These are phyloP conservation scores for Corynorhinus townsendii DNA, from an alignment of 2,113 vertebrate genomes.

Conservation along the genomic window DNA sequence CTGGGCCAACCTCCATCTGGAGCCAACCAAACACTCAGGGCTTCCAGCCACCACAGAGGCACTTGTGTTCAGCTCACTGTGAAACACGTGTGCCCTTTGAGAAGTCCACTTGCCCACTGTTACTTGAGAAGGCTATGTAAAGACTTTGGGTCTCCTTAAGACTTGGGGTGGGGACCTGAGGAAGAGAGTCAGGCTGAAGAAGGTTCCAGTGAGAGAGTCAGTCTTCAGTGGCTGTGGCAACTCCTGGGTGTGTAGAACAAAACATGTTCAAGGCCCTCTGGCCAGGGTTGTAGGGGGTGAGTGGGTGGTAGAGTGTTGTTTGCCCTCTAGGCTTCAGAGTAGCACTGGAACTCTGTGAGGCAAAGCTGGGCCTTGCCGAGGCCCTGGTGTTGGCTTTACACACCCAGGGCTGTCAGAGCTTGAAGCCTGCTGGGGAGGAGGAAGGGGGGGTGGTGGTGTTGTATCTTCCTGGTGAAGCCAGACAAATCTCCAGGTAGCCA, in stretches of 20 bases:
- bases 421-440: not conserved
- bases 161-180: not conserved
- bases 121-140: not conserved
- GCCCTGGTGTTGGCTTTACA: not conserved
- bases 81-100: not conserved
- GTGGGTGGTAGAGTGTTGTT: not conserved
- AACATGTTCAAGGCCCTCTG: not conserved
- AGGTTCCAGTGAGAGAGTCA: not conserved
- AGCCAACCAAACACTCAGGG: not conserved
- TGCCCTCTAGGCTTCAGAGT: not conserved
- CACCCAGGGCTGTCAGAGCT: not conserved
- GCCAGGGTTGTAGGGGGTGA: too few species aligned
- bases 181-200: not conserved
- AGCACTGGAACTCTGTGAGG: not conserved
- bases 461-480: constrained; percentile 70
- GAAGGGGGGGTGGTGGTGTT: not conserved
- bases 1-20: not conserved
- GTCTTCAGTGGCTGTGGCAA: not conserved
- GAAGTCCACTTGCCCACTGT: not conserved
- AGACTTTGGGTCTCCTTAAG: not conserved
- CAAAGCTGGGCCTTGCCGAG: accelerated
- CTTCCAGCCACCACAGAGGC: not conserved
- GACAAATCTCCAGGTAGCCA: constrained; percentile 71
- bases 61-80: not conserved
- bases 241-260: not conserved